A percentile compares a stretch with the other conserved stretches of the same genome.
phyloP scores from a whole-genome alignment of 2,888 invertebrate genomes.

The Rhingia campestris region DNA sequence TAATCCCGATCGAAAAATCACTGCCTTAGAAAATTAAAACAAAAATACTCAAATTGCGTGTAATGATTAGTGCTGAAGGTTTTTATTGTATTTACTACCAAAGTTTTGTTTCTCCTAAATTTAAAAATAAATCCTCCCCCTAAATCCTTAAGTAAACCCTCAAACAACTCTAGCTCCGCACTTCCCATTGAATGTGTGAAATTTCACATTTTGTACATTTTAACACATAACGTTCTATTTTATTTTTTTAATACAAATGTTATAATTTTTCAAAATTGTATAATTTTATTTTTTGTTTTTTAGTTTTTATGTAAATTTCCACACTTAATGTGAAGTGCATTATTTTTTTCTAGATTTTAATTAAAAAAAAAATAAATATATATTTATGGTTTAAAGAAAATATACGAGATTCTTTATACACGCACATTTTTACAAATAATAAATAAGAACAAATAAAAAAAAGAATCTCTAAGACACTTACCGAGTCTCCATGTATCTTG shows the following conservation, averaged over 20 bases:
- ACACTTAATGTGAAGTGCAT: conserved; percentile 72
- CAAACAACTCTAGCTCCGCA: conserved; percentile 59
- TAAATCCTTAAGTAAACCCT: conserved; percentile 15
- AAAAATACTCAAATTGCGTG: conserved; percentile 57
- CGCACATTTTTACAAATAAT: conserved; percentile 13
- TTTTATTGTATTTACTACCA: conserved; percentile 34
- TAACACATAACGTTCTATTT: conserved; percentile 7
- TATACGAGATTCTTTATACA: conserved; percentile 34
- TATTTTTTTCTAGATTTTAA: conserved; percentile 48
- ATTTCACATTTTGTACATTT: conserved; percentile 65
- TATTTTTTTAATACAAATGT: conserved; percentile 6
- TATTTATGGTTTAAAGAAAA: conserved; percentile 45
- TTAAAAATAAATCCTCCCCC: not conserved
- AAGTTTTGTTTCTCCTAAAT: conserved; percentile 48
- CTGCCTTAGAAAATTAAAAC: conserved; percentile 48
- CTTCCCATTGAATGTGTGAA: conserved; percentile 73
- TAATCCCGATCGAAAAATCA: conserved; percentile 46
- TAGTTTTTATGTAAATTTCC: conserved; percentile 52
- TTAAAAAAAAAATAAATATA: conserved; percentile 41
- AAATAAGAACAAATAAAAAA: conserved; percentile 17
- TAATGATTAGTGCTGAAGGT: conserved; percentile 28
- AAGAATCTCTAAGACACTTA: conserved; percentile 1
- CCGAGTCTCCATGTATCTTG: conserved; percentile 33
- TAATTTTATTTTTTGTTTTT: conserved; percentile 10
- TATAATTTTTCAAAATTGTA: conserved; percentile 39